These are phyloP conservation scores for Thereuonema tuberculata DNA, from an alignment of 1,140 invertebrate species.

Conservation along the genomic window DNA sequence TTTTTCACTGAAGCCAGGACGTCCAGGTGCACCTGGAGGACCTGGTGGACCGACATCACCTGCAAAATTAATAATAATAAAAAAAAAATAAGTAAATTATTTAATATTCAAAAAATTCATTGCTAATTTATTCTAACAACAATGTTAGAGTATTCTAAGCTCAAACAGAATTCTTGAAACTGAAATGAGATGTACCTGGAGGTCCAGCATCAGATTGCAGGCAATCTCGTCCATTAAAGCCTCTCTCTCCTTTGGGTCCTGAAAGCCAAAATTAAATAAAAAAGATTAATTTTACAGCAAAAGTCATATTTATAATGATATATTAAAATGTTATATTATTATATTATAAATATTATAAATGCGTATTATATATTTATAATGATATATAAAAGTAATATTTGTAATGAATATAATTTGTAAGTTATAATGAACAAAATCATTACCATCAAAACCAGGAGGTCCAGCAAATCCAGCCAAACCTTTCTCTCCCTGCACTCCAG, in stretches of 20 bases:
- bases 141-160: too few species aligned
- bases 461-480: neutral
- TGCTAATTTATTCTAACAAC: too few species aligned
- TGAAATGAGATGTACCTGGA: slow-evolving; percentile 8
- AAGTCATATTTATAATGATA: too few species aligned
- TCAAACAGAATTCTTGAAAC: too few species aligned
- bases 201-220: neutral
- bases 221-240: neutral
- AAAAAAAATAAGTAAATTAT: neutral
- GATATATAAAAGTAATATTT: too few species aligned
- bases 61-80: slow-evolving; percentile 9
- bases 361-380: too few species aligned
- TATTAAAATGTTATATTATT: too few species aligned
- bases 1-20: slow-evolving; percentile 27
- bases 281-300: too few species aligned
- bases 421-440: neutral
- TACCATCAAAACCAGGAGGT: neutral
- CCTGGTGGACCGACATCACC: slow-evolving; percentile 29
- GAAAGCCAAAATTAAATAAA: neutral
- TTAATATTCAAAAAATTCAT: neutral
- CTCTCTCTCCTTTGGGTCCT: neutral
- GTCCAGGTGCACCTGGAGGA: slow-evolving; percentile 24
- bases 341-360: too few species aligned
- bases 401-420: too few species aligned
- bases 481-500: slow-evolving; percentile 22